Conservation (phyloP, 2,113 vertebrate genomes). For the Serinus canaria region DNA sequence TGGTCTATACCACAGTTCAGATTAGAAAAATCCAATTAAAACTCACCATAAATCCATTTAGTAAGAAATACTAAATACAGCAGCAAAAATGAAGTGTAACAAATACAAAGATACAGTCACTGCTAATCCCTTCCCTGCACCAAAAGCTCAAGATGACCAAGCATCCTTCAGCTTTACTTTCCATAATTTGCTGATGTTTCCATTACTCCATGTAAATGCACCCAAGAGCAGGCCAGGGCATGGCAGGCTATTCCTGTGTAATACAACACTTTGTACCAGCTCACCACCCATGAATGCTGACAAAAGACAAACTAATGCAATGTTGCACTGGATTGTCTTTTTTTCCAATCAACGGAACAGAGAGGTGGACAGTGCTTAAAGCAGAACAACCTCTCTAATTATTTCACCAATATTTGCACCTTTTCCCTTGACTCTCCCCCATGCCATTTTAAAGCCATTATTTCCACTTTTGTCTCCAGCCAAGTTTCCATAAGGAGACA, state of each 20-base stretch:
- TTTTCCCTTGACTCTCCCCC: background rate
- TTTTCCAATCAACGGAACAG: background rate
- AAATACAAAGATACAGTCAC: background rate
- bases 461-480: conserved; percentile 27
- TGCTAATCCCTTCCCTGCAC: background rate
- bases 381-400: background rate
- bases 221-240: background rate
- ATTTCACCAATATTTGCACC: background rate
- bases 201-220: background rate
- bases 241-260: background rate
- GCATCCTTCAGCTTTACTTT: background rate
- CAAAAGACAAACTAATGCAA: background rate
- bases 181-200: background rate
- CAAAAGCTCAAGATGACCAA: background rate
- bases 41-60: background rate
- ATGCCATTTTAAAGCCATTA: conserved; percentile 17
- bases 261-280: background rate
- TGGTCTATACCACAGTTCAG: background rate
- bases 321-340: background rate
- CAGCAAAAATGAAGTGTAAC: background rate
- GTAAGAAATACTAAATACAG: background rate
- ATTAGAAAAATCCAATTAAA: background rate
- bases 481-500: conserved; percentile 43
- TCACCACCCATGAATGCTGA: background rate
- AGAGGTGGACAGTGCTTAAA: background rate